These are phyloP conservation scores for Nineta flava DNA, from an alignment of 2,888 invertebrate genomes.

Conservation along the genomic window DNA sequence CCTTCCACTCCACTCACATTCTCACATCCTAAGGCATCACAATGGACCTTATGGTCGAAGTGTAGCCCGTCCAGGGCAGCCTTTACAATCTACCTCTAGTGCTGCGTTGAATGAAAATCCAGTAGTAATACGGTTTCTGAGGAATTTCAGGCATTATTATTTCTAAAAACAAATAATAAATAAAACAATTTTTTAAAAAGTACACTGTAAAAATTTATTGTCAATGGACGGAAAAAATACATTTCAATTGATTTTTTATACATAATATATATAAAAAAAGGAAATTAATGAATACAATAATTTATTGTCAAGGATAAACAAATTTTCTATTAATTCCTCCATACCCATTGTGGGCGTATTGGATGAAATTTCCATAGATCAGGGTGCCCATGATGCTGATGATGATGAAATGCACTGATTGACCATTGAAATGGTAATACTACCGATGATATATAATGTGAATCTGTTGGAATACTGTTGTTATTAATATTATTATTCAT, in stretches of 20 bases:
- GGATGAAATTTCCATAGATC: conserved; percentile 56
- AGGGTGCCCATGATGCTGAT: conserved; percentile 54
- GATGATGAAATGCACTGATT: conserved; percentile 40
- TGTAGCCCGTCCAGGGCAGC: no score
- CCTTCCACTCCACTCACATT: no score
- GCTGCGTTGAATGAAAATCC: no score
- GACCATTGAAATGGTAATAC: conserved; percentile 54
- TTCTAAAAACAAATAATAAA: no score
- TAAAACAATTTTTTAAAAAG: no score
- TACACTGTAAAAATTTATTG: conserved; percentile 3
- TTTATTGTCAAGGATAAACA: not conserved
- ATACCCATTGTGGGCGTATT: conserved; percentile 39
- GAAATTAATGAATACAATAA: not conserved
- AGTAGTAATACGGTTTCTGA: no score
- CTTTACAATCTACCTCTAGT: no score
- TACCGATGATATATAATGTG: not conserved
- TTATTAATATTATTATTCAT: no score
- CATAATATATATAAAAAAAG: not conserved
- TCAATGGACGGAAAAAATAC: conserved; percentile 6
- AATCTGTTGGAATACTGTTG: no score
- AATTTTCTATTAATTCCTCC: conserved; percentile 26
- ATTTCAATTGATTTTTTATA: conserved; percentile 1
- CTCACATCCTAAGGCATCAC: no score
- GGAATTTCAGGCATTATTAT: no score
- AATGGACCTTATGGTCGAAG: no score